Evolutionary conservation across 2,888 invertebrate species (phyloP).

Genomic region (Spatulosminthurus flaviceps): DNA sequence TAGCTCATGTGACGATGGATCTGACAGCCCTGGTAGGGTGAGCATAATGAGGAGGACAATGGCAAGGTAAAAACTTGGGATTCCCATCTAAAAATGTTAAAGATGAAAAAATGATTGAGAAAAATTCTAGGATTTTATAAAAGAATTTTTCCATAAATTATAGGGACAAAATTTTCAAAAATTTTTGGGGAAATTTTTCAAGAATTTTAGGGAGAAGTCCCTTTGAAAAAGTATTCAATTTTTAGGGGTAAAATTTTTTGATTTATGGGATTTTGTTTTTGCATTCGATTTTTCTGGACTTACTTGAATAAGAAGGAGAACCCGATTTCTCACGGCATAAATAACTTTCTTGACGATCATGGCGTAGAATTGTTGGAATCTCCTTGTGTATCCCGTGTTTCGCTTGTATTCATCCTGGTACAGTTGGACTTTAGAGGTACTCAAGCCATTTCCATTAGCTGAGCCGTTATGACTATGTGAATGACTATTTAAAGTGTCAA

Average conservation of each 20-base stretch:
- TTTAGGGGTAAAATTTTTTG: no score
- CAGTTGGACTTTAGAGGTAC: slow-evolving; percentile 43
- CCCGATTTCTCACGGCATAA: slow-evolving; percentile 75
- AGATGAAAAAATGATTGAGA: no score
- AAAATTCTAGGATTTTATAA: no score
- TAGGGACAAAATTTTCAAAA: no score
- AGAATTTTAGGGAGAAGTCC: no score
- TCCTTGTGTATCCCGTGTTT: slow-evolving; percentile 66
- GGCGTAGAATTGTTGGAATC: slow-evolving; percentile 73
- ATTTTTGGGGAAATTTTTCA: no score
- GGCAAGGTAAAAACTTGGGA: slow-evolving; percentile 75
- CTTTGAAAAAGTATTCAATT: no score
- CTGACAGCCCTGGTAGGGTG: slow-evolving; percentile 67
- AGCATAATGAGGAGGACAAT: slow-evolving; percentile 73
- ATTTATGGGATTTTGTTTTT: no score
- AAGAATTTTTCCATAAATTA: no score
- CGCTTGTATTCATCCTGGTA: slow-evolving; percentile 46
- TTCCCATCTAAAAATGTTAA: slow-evolving; percentile 74
- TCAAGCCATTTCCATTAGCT: slow-evolving; percentile 30
- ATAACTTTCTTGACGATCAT: slow-evolving; percentile 76
- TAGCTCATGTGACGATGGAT: slow-evolving; percentile 71
- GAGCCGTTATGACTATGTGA: not conserved
- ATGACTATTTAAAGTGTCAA: slow-evolving; percentile 36
- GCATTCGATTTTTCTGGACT: no score
- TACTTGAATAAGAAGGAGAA: slow-evolving; percentile 67